Base-by-base conservation (phyloP, 2,797 vertebrate species). In the Loris lydekkerianus region DNA sequence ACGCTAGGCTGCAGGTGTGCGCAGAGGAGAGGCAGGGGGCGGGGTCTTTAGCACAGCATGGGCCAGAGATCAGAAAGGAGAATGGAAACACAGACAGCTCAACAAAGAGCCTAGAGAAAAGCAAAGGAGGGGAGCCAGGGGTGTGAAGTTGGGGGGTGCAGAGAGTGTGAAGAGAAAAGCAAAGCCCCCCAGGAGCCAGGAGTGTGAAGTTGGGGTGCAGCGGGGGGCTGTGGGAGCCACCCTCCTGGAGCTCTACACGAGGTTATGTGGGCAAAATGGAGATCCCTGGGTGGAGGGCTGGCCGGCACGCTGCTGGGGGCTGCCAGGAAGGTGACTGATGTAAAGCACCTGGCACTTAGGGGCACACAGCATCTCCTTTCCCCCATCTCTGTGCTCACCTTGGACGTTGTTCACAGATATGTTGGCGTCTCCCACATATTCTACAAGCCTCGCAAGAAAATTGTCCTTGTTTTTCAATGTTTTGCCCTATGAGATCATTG, bases 401-500 rank as follows among this genome's bases (percentile, higher is more conserved):
- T 53, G 31, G 7, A 53, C 15, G 0, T 34, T 27, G 2, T 56
- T 53, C 31, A 85, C 63, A 49, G 15, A 4, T 6, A 9, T 7
- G 14, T 56, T 3, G 5, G 70, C 0, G 0, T 9, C 21, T 84
- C 15, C 67, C 2, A 1, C 0, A 1, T 5, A 34, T 31, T 81
- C 86, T 40, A 58, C 63, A n/a, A 88, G 60, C n/a, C 91, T 83
- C 37, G 67, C 60, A 49, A 83, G 76, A 87, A 75, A 70, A 7
- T 8, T 65, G 97, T 90, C 96, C 97, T 98, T 96, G 93, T 14
- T 92, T 34, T 25, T 40, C 70, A 70, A 9, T 37, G 27, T 49
- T 81, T 84, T 93, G 96, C 91, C 95, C 95, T 96, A 92, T 97
- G 96, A 97, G 89, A 80, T 98, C 97, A 97, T 4, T 63, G 56